Base-by-base conservation (phyloP, 2,888 invertebrate genomes). In the Idaea biselata region DNA sequence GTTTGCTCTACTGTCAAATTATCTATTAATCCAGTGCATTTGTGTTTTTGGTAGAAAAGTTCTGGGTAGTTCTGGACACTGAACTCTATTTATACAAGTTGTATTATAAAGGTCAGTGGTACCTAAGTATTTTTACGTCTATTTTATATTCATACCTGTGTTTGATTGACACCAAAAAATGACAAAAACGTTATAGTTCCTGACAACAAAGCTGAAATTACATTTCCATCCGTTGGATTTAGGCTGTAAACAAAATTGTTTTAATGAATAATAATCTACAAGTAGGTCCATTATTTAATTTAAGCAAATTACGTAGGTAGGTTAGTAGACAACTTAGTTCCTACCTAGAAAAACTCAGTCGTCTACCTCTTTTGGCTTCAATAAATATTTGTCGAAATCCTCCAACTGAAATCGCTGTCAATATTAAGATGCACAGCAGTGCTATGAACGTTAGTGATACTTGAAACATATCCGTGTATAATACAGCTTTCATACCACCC, bases 401-500 rank as follows among this genome's bases (percentile, higher is more conserved):
- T 17, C 96, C 97, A 7, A 95, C 93, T 73, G 95, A 94, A 18
- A 95, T 86, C 0, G 94, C 93, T 5, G 96, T 97, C 70, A 94
- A 95, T 60, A 96, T 93, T 18, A 97, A 95, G 0, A 98, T 94
- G 74, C 95, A 95, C 72, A 96, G 95, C 5, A 98, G 94, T 0
- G 97, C 96, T 2, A 93, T 94, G 79, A 97, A 97, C 97, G 98
- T 98, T 1, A 98, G 92, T 1, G 96, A 66, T 0, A 97, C 97
- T 84, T 97, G 97, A 72, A 97, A 95, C 1, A 97, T 94, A 78
- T 98, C 97, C 0, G 97, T 97, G 73, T 97, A 94, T 58, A 98
- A 87, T 0, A 98, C 97, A 6, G 98, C 97, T 83, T 97, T 97
- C 95, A 98, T 97, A 54, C 97, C 98, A 17, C 98, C 98, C 69